Evolutionary conservation across 2,797 vertebrate species (phyloP), one percentile per base, ranked within the genome.

Genomic region (Enteromius anoplus): DNA sequence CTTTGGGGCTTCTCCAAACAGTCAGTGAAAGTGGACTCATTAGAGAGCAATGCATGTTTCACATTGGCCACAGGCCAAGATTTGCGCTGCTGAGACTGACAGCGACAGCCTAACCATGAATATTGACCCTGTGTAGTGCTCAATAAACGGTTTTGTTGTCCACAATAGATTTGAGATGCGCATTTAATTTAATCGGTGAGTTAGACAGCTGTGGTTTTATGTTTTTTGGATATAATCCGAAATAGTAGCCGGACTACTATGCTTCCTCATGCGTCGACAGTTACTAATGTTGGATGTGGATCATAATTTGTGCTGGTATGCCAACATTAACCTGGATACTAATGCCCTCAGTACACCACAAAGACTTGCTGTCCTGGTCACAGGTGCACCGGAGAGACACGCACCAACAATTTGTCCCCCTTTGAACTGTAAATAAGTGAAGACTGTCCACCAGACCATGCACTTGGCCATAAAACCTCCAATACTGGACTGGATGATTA

Each of bases 281-380:
- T 62, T 62, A 29, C 58, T 60, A 12, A 14, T 26, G 23, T 55
- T 55, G 53, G 53, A 55, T 55, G 53, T 55, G 53, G 53, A n/a
- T 55, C 21, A 10, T 26, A 15, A 29, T 62, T 62, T 6, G 12
- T 29, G 14, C 5, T 62, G 26, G 26, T 62, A 29, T 62, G 12
- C 60, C 1, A 0, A 15, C 23, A 29, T 26, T 60, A 26, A 2
- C 58, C 11, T 62, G 60, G 12, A 62, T 29, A 62, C 5, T 5
- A 5, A 15, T 5, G 26, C 5, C 29, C 60, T 62, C 26, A 0
- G 6, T 29, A 7, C 60, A 62, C 5, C 26, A 62, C 60, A 62
- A 29, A 29, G 60, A 29, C 60, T 62, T 29, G 55, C 55, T 60
- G 60, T 62, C 60, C 60, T 62, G 60, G 58, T 62, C 58, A 62